Base-by-base conservation (phyloP, 1,140 invertebrate genomes). In the Bombus turneri region DNA sequence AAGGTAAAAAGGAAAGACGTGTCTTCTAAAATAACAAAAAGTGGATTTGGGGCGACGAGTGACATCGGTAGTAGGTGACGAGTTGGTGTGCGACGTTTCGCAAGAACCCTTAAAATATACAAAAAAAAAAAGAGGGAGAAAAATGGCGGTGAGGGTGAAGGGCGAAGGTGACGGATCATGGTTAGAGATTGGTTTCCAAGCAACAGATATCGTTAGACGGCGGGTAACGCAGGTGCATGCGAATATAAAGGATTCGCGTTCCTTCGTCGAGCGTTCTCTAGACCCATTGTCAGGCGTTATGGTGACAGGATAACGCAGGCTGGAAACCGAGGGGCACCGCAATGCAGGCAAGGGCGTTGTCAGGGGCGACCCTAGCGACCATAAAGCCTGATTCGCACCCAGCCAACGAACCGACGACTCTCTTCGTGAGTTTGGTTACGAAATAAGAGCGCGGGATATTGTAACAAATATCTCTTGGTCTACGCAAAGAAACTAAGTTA, bases 301-400 rank as follows among this genome's bases (percentile, higher is more conserved):
- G 88, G 89, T 83, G 86, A 86, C 85, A 87, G 86, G 88, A 84
- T 81, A 87, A 81, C 78, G 88, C 68, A 83, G 83, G 64, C 43
- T 77, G 71, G 83, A 84, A 75, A 77, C 43, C 86, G 81, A 86
- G 78, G 77, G 62, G 86, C 82, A 85, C 92, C 90, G 94, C 94
- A 95, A 92, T 94, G 94, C 94, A 94, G 94, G 94, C 92, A 94
- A 94, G 92, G 94, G 93, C 94, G 94, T 95, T 94, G 94, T 95
- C 94, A 95, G 94, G 90, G 94, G 91, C 92, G 93, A 94, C 94
- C 93, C 93, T 93, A 91, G 90, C 91, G 91, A 94, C 92, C 91
- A 87, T 91, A 85, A 88, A 88, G 87, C 90, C 90, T 92, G 90
- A 92, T 90, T 92, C 91, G 88, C 86, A 47, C 81, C 84, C 86